Base-by-base conservation (phyloP, 2,888 invertebrate genomes). In the Serripes groenlandicus region DNA sequence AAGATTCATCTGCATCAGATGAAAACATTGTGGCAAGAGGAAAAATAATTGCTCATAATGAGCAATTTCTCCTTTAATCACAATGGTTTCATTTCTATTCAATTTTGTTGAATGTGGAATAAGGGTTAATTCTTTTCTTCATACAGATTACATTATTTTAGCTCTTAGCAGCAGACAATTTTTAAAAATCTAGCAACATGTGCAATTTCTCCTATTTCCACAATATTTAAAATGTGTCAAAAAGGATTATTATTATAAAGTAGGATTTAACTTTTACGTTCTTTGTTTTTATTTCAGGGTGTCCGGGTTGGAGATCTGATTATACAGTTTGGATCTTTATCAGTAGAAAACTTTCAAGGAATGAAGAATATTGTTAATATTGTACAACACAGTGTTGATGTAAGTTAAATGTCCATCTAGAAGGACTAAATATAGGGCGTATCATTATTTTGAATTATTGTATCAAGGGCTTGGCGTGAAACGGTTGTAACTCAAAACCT, bases 311-410 rank as follows among this genome's bases (percentile, higher is more conserved):
- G 91, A 23, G 94, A 94, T 87, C 80, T 88, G 42, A 76, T 94
- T 11, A 52, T 93, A 32, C 86, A 92, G 81, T 94, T 94, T 92
- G 94, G 94, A 18, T 94, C 94, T 7, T 85, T 94, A 9, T 91
- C 87, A 5, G 68, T 78, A 11, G 89, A 88, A n/a, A 94, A 94
- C 76, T 94, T 94, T 78, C 88, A 89, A 78, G 91, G 84, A 54
- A 82, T 94, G 7, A 91, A 92, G 60, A 91, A 92, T 75, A 91
- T 94, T 52, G 93, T 88, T 1, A 75, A 90, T 23, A 90, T 93
- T 28, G 92, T 94, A n/a, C 92, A 93, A 60, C 93, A 93, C 82
- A 94, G 93, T 84, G 90, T 92, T 78, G 93, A 91, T 85, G 94
- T 94, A 88, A 89, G 93, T 90, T n/a, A n/a, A n/a, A n/a, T n/a